Evolutionary conservation across 2,113 vertebrate genomes (phyloP), one percentile per base, ranked within the genome.

Genomic region (Eulemur rufifrons): DNA sequence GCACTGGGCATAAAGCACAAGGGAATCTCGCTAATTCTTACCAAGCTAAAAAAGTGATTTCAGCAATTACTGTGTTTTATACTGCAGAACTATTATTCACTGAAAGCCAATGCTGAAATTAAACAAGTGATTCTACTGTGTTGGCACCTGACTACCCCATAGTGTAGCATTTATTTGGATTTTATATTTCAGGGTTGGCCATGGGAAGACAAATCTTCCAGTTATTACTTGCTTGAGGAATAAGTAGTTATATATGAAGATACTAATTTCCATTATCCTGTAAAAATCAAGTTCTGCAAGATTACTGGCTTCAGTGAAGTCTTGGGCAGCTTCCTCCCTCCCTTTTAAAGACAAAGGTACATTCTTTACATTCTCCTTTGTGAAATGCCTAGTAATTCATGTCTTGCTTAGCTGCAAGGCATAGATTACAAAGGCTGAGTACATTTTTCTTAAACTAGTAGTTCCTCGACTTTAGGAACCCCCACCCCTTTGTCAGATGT

Each of bases 261-360:
- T 8, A 32, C 74, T 73, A 12, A 81, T 73, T 77, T 81, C 94
- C 42, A 69, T 54, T 54, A 78, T 66, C 85, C 89, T 66, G 82
- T 91, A 73, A 84, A 95, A 89, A 89, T 63, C 93, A 77, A 91
- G 94, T 89, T 84, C 97, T 89, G 82, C 95, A 63, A 74, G 94
- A n/a, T 66, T 13, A 18, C 64, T 1, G 2, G 94, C 87, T 85
- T 37, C 2, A 15, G 94, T 20, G 21, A 13, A 34, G 73, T 86
- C 80, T 2, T 34, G 96, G 85, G 29, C 23, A 23, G 80, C 66
- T 15, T 39, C 87, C 88, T 81, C 27, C 69, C 83, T 86, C 82
- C 66, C 77, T 80, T 86, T 34, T 59, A 64, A 73, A 97, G 97
- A 93, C 76, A 94, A 32, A 94, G 77, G 69, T 42, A 66, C 95